Base-by-base conservation (phyloP, 2,113 vertebrate genomes). In the Nestor notabilis region DNA sequence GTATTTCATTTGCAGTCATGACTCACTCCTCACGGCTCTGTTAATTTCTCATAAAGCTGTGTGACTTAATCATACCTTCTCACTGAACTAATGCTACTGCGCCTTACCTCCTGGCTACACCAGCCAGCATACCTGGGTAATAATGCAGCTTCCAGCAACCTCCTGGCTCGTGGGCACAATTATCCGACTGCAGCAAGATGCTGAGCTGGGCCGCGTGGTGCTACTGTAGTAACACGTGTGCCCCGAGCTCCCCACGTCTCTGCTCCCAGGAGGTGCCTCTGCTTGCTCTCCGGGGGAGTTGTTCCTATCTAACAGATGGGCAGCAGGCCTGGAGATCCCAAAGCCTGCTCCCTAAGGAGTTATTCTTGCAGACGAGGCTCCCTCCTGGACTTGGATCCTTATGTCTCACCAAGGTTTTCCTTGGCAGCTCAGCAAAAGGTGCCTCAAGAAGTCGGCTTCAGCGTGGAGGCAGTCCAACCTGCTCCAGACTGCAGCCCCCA, bases 101-200 rank as follows among this genome's bases (percentile, higher is more conserved):
- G 17, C 96, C 96, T 93, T 97, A 60, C 95, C 96, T 97, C 89
- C 96, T 96, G 96, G 96, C 95, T 97, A 97, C 91, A 87, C 18
- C 93, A 93, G 83, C 76, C 94, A 64, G 93, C 87, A 93, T 89
- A 93, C 93, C 94, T 92, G 91, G 91, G 53, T 78, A 91, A 89
- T 15, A 55, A 43, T 19, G 11, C 87, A 3, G 56, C 58, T 91
- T 61, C 69, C 89, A 94, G 94, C 96, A 83, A 11, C 61, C 68
- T 95, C 55, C 80, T 81, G 83, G 19, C 63, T 80, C 3, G 3
- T 66, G 86, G 86, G 91, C 77, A 83, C 83, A 87, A 68, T 90
- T 88, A 10, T 15, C 83, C 0, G 7, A 21, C 80, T 77, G 74
- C 91, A 68, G 37, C 76, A 44, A 75, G 89, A 23, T 63, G 91